Evolutionary conservation across 2,113 vertebrate species (phyloP), one percentile per base, ranked within the genome.

Genomic region (Rhea americana): DNA sequence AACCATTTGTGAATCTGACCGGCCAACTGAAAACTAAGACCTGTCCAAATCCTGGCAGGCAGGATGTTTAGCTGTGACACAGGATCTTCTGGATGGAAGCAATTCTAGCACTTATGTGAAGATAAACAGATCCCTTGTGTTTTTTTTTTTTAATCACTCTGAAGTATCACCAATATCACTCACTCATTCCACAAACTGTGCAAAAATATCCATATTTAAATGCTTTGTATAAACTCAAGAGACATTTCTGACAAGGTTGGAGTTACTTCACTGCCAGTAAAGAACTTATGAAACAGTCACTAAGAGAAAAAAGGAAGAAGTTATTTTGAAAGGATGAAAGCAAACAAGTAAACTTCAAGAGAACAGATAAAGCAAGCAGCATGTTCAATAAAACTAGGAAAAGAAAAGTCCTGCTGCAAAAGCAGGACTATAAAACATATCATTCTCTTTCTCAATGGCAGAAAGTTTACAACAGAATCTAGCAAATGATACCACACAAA

Each of bases 141-240:
- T 16, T 5, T 13, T 1, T 3, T 53, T 89, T 93, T 91, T 81
- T 87, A 32, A 58, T 92, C 56, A 13, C 37, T 51, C 70, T 26
- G 74, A 94, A 86, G 47, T 78, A 95, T 88, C 81, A 90, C 50
- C 86, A 56, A 26, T 62, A 91, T 73, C 86, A 77, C 79, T 93
- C 95, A 74, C 50, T 93, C 82, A 61, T 71, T 93, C 71, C 84
- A 93, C 9, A 67, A 90, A 35, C 91, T 94, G 73, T 94, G 92
- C 78, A 96, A 97, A 97, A 97, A 87, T 89, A 95, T 76, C 66
- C 25, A 35, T 93, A 84, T 91, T 97, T 89, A 87, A 92, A 89
- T 3, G 18, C 76, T 95, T 89, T 82, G 70, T 68, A 68, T 59
- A 94, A 97, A 94, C 56, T 89, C 91, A 93, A 79, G n/a, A 70